phyloP scores from a whole-genome alignment of 1,140 invertebrate species.

The Zaprionus taronus region DNA sequence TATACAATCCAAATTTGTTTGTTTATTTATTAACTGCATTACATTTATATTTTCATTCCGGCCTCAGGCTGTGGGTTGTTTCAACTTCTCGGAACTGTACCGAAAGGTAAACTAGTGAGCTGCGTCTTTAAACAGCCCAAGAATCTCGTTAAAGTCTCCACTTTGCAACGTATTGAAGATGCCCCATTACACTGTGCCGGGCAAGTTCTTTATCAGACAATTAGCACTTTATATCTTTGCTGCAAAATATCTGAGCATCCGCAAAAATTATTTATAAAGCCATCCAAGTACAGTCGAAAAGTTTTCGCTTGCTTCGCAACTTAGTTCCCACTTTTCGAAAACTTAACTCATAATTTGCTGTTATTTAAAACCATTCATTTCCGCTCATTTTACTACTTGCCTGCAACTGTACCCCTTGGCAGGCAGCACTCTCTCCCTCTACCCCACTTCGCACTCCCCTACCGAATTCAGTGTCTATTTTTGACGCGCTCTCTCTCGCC shows the following conservation, averaged over 20 bases:
- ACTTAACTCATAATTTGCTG: slow-evolving; percentile 81
- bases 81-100: slow-evolving; percentile 9
- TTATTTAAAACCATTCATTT: slow-evolving; percentile 83
- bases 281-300: slow-evolving; percentile 66
- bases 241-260: slow-evolving; percentile 40
- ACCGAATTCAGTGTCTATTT: slow-evolving; percentile 72
- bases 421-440: background rate
- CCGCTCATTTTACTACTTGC: slow-evolving; percentile 77
- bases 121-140: background rate
- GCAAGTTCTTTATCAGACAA: slow-evolving; percentile 47
- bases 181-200: slow-evolving; percentile 4
- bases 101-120: background rate
- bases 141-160: background rate
- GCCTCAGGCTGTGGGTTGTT: slow-evolving; percentile 60
- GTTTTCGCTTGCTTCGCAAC: slow-evolving; percentile 54
- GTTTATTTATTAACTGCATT: slow-evolving; percentile 82
- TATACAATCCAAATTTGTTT: slow-evolving; percentile 78
- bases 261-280: slow-evolving; percentile 79
- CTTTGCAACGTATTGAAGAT: background rate
- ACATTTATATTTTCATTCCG: slow-evolving; percentile 60
- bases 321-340: slow-evolving; percentile 49
- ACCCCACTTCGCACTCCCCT: background rate
- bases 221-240: slow-evolving; percentile 55
- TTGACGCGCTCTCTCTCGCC: slow-evolving; percentile 58
- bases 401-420: slow-evolving; percentile 25